Conservation (phyloP, 2,888 invertebrate genomes). For the Scaptomyza reducta region DNA sequence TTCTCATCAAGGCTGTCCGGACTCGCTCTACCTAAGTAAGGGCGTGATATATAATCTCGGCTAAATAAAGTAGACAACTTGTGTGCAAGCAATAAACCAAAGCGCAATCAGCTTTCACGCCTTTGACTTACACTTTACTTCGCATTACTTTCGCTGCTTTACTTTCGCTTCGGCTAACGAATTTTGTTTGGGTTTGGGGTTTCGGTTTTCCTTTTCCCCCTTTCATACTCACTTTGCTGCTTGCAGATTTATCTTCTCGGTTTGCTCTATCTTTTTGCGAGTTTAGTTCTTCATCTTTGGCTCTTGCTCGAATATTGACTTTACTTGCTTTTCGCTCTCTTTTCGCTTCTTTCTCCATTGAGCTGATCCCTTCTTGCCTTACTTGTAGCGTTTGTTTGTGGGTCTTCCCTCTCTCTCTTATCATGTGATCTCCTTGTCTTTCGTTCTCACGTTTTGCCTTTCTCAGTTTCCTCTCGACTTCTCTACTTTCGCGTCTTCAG, state of each 20-base stretch:
- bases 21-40: background rate
- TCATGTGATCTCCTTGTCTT: too few species aligned
- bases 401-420: too few species aligned
- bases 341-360: too few species aligned
- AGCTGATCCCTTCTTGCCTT: too few species aligned
- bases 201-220: background rate
- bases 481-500: too few species aligned
- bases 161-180: background rate
- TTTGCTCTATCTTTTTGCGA: background rate
- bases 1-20: conserved; percentile 13
- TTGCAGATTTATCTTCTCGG: background rate
- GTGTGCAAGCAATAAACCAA: conserved; percentile 14
- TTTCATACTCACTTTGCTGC: background rate
- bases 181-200: background rate
- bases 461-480: too few species aligned
- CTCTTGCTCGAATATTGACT: background rate
- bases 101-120: conserved; percentile 8
- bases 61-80: conserved; percentile 10
- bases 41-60: conserved; percentile 1
- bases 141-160: background rate
- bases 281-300: background rate
- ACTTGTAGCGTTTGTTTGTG: too few species aligned
- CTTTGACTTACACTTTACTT: conserved; percentile 1
- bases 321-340: background rate
- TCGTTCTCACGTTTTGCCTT: too few species aligned